Base-by-base conservation (phyloP, 2,888 invertebrate genomes). In the Frankliniella fusca region DNA sequence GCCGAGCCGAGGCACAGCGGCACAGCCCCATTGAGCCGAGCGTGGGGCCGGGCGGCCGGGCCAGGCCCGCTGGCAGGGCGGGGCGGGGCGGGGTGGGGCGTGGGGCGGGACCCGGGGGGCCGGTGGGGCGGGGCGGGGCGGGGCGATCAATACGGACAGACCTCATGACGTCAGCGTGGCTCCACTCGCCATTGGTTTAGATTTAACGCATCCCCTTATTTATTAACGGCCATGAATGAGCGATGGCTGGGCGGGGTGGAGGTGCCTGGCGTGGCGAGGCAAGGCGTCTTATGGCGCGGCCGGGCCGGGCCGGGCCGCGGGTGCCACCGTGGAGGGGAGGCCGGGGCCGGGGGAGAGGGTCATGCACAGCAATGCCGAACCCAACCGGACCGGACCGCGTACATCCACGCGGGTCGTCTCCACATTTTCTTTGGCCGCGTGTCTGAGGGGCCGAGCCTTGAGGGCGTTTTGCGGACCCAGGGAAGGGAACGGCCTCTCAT, bases 171-270 rank as follows among this genome's bases (percentile, higher is more conserved):
- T 84, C 84, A 84, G 81, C 82, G 80, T 81, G 76, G 81, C 80
- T 81, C 83, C 82, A 81, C 83, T 82, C 83, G 82, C 84, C 83
- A 84, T 84, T 84, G 84, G 84, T 83, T 82, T 81, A 83, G 82
- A 83, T 84, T 84, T 84, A 84, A 84, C 84, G 84, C 84, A 84
- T 83, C 83, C 83, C 81, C 82, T 84, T 84, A 84, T 84, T 84
- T 84, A 84, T 84, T 84, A 84, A 83, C 82, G 80, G 48, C 80
- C 80, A 50, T 80, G 50, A 80, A 80, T 76, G 70, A 76, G 70
- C 70, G 23, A 76, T 76, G 70, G 61, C 61, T 61, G 7, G 61
- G 61, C 61, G n/a, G 61, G 15, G 61, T 61, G n/a, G 61, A 61
- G 61, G n/a, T 61, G 61, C 61, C 15, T 61, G 18, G 61, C 61